Conservation (phyloP, 1,140 invertebrate species). For the Lysiphlebus fabarum region DNA sequence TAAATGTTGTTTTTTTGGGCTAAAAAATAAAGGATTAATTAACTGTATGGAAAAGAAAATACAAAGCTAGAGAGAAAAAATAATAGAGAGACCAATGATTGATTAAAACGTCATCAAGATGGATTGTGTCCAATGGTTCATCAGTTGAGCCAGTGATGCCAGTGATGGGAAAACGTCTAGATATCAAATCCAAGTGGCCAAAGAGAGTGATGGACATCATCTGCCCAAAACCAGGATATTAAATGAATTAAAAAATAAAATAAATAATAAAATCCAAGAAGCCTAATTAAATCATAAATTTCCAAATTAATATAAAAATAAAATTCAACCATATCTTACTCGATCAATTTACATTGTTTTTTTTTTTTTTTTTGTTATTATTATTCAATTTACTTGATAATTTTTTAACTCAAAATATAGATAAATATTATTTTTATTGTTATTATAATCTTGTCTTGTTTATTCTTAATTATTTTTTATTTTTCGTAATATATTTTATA, state of each 20-base stretch:
- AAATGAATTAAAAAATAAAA: neutral
- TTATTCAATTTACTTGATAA: neutral
- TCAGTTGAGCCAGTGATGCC: too few relatives aligned
- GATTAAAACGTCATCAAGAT: conserved; percentile 2
- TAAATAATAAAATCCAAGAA: neutral
- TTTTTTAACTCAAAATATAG: neutral
- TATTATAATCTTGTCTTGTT: neutral
- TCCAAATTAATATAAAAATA: conserved; percentile 26
- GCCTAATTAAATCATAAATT: neutral
- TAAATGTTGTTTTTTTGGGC: neutral
- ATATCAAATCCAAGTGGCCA: conserved; percentile 17
- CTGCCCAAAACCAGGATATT: neutral
- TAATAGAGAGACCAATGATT: conserved; percentile 18
- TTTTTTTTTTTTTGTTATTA: conserved; percentile 25
- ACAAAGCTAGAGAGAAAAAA: neutral
- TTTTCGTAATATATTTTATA: neutral
- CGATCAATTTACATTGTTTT: conserved; percentile 54
- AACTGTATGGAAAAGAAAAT: neutral
- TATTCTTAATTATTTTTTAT: neutral
- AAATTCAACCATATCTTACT: conserved; percentile 51
- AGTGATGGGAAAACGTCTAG: too few relatives aligned
- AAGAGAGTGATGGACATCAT: too few relatives aligned
- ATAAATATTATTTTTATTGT: neutral
- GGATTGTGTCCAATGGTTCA: too few relatives aligned
- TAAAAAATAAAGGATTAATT: neutral